Percentiles rank a stretch among this genome's conserved stretches.
Evolutionary conservation across 2,113 vertebrate genomes (phyloP).

Genomic region (Eretmochelys imbricata): DNA sequence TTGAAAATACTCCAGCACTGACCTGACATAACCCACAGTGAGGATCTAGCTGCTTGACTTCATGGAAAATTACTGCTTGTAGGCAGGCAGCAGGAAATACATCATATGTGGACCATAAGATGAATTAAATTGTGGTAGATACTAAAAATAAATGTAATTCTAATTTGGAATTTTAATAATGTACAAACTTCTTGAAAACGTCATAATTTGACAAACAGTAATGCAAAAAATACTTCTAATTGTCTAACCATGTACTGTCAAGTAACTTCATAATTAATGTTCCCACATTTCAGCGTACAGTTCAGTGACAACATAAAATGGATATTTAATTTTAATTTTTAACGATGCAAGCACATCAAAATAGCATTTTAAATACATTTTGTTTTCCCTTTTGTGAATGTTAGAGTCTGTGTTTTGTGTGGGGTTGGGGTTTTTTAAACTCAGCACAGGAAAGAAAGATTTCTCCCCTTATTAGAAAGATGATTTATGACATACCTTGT

Average conservation of each 20-base stretch:
- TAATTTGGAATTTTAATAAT: not conserved
- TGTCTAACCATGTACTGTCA: not conserved
- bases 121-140: not conserved
- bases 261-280: not conserved
- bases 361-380: not conserved
- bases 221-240: not conserved
- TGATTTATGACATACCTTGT: not conserved
- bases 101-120: not conserved
- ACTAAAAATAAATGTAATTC: not conserved
- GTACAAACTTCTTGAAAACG: not conserved
- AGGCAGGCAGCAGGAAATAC: not conserved
- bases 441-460: conserved; percentile 11
- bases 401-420: not conserved
- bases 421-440: not conserved
- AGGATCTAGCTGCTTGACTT: not conserved
- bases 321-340: conserved; percentile 1
- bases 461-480: not conserved
- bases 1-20: accelerated
- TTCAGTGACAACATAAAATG: conserved; percentile 2
- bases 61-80: not conserved
- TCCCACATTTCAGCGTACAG: not conserved
- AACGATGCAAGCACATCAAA: not conserved
- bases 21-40: not conserved
- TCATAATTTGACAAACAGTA: not conserved
- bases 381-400: not conserved